phyloP scores from a whole-genome alignment of 2,888 invertebrate genomes.

The Drosophila tanythrix region DNA sequence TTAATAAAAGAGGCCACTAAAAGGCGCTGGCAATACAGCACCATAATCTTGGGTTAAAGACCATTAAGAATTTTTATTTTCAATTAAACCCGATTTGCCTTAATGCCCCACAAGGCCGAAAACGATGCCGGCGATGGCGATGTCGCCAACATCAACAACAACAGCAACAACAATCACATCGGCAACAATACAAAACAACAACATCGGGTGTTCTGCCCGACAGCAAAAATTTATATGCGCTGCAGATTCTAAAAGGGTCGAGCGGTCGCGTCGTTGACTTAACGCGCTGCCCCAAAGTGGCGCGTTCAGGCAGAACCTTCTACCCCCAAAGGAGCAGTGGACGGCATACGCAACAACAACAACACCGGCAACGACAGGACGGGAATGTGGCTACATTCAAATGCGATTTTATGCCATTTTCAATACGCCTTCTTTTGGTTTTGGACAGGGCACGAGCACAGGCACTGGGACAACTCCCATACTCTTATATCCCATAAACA shows the following conservation, averaged over 20 bases:
- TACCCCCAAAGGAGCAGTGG: slow-evolving; percentile 45
- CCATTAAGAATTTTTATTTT: slow-evolving; percentile 83
- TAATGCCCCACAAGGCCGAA: slow-evolving; percentile 81
- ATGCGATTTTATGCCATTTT: slow-evolving; percentile 82
- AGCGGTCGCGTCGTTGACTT: slow-evolving; percentile 72
- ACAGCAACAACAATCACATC: slow-evolving; percentile 31
- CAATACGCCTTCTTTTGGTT: slow-evolving; percentile 70
- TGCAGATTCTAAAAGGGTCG: slow-evolving; percentile 80
- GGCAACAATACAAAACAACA: slow-evolving; percentile 35
- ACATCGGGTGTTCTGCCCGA: slow-evolving; percentile 55
- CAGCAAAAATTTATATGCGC: slow-evolving; percentile 73
- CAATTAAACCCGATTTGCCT: slow-evolving; percentile 82
- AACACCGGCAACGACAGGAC: slow-evolving; percentile 5
- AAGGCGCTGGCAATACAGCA: slow-evolving; percentile 72
- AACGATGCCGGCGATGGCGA: slow-evolving; percentile 55
- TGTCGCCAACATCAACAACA: slow-evolving; percentile 50
- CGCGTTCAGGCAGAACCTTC: slow-evolving; percentile 59
- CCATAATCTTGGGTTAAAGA: slow-evolving; percentile 82
- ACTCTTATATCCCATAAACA: slow-evolving; percentile 22
- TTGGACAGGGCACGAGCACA: slow-evolving; percentile 3
- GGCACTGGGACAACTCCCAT: slow-evolving; percentile 7
- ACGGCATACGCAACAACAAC: slow-evolving; percentile 32
- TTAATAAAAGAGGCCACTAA: slow-evolving; percentile 76
- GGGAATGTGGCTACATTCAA: slow-evolving; percentile 67
- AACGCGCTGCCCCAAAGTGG: slow-evolving; percentile 66